Base-by-base conservation (phyloP, 2,888 invertebrate species). In the Patella ulyssiponensis region DNA sequence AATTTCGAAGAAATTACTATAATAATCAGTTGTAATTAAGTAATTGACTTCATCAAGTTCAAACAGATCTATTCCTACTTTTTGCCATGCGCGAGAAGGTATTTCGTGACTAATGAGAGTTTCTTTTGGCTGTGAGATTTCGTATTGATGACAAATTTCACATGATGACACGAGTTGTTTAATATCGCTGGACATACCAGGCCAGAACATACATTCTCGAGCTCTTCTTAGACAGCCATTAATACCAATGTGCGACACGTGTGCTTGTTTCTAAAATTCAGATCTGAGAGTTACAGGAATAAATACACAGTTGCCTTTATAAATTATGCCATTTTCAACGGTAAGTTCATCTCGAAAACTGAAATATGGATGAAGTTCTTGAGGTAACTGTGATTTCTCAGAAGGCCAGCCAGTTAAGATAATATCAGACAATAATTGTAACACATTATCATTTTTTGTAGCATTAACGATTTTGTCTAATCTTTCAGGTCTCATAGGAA, bases 351-450 rank as follows among this genome's bases (percentile, higher is more conserved):
- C 76, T 23, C 84, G 53, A 23, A 80, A 77, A 12, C 75, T 58
- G 76, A 80, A 84, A 72, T 82, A 84, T 27, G 69, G 76, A 4
- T 17, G 14, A 17, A 83, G 52, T 77, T 76, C 74, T 11, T 69
- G 12, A 58, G 81, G 79, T 2, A 76, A 58, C 20, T 64, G 44
- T n/a, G 51, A 14, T 64, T 79, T 78, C 12, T 69, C 52, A 12
- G 73, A 75, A 27, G 81, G 82, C 83, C 83, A 82, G 4, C 83
- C 83, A 11, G 75, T 33, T 27, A 77, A 64, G 54, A 81, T 56
- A 5, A 73, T 20, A 54, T 71, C 20, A 23, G 69, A 76, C 2
- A 84, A 56, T 70, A 20, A 74, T 51, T 70, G 58, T 14, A 84
- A 53, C 23, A 69, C 69, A 33, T 27, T 54, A 75, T 84, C 83